Evolutionary conservation across 2,888 invertebrate genomes (phyloP), one percentile per base, ranked within the genome.

Genomic region (Macropis europaea): DNA sequence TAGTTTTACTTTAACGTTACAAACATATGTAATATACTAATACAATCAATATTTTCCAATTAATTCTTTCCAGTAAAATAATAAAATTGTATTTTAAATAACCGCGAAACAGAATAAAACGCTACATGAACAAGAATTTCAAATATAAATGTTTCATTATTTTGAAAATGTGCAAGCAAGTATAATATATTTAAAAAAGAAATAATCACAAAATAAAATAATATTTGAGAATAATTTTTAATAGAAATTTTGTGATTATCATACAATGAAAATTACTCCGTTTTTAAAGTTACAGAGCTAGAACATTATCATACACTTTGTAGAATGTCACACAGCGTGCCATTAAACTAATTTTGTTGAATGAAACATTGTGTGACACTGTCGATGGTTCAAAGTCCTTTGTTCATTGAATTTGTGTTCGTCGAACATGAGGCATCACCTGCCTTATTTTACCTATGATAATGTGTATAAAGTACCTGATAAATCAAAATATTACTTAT

Each of bases 401-500:
- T 38, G 73, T 62, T 66, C 73, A 9, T 73, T 56, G 73, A 67
- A 48, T 67, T 62, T 73, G 59, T 38, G 76, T 73, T 66, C 78
- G 79, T 68, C 77, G 73, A 67, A 56, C 45, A 50, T 5, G 63
- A 67, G 68, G 74, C 63, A 63, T 63, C 80, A 76, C 80, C 84
- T 82, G 83, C 83, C 79, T 87, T 83, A 81, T 84, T 62, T 67
- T 82, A 82, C 81, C 85, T 82, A 88, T 85, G 85, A 87, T 88
- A 86, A 87, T 88, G 87, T 89, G 85, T 89, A 88, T 88, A 89
- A 89, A 88, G 90, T 90, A 90, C 90, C 90, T 90, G 90, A 90
- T 75, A 77, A 81, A 81, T 81, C 81, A 81, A 81, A 81, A 81
- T 47, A 73, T 70, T 69, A 74, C 73, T 70, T 80, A 81, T 64